A percentile compares a stretch with the other conserved stretches of the same genome.
phyloP scores from a whole-genome alignment of 2,888 invertebrate genomes.

The Andrena dorsata region DNA sequence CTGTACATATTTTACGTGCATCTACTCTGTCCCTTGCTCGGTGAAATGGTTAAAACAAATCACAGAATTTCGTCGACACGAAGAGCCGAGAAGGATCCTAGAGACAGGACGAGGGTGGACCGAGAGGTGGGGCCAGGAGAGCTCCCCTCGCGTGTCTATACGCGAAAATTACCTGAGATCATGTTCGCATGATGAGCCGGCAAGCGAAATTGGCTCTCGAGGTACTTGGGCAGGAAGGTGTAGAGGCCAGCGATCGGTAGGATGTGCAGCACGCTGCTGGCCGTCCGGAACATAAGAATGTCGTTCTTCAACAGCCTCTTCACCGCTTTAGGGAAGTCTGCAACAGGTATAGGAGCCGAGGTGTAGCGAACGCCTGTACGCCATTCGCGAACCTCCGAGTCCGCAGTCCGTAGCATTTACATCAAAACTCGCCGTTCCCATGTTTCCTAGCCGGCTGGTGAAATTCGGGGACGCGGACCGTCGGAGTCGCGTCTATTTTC shows the following conservation, averaged over 20 bases:
- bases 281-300: conserved; percentile 96
- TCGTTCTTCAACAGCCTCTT: conserved; percentile 94
- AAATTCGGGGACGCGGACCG: background rate
- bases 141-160: conserved; percentile 56
- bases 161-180: conserved; percentile 90
- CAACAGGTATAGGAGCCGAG: conserved; percentile 64
- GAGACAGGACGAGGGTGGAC: background rate
- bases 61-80: background rate
- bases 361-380: conserved; percentile 31
- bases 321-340: conserved; percentile 92
- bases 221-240: conserved; percentile 96
- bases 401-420: too few species aligned
- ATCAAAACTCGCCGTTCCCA: background rate
- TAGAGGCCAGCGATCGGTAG: conserved; percentile 96
- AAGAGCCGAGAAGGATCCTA: background rate
- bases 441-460: conserved; percentile 1
- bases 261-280: conserved; percentile 95
- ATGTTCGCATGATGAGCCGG: conserved; percentile 96
- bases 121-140: background rate
- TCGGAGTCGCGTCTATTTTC: background rate
- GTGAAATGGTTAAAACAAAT: background rate
- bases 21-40: too few species aligned
- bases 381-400: too few species aligned
- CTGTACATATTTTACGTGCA: background rate
- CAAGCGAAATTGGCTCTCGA: conserved; percentile 96